Evolutionary conservation across 2,113 vertebrate genomes (phyloP).

Genomic region (Camelus dromedarius): DNA sequence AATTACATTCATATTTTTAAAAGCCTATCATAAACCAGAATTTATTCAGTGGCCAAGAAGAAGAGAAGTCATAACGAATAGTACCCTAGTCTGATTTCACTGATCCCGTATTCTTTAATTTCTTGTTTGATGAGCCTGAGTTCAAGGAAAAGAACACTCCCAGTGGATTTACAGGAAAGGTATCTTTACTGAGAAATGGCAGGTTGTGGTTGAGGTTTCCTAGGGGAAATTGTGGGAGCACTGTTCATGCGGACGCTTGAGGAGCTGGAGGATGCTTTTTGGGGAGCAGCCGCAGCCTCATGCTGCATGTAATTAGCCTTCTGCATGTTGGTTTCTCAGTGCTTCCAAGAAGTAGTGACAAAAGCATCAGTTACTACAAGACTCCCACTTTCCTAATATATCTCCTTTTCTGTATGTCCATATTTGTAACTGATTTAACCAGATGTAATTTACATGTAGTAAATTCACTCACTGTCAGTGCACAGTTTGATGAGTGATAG

Average conservation of each 20-base stretch:
- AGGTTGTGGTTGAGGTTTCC: constrained; percentile 49
- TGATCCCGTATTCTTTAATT: constrained; percentile 49
- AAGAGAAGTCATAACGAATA: constrained; percentile 36
- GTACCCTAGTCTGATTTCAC: not conserved
- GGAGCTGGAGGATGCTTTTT: not conserved
- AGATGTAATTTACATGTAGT: not conserved
- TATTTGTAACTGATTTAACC: not conserved
- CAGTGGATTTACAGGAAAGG: constrained; percentile 55
- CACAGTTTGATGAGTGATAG: not conserved
- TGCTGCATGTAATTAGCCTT: not conserved
- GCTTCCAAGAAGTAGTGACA: not conserved
- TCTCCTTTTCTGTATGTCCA: not conserved
- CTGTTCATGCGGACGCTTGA: not conserved
- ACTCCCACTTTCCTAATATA: not conserved
- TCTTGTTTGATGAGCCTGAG: not conserved
- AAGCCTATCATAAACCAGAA: constrained; percentile 21
- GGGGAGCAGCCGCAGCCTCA: not conserved
- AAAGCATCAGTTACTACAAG: not conserved
- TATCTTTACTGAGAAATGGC: not conserved
- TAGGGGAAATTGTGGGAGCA: not conserved
- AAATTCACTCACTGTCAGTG: not conserved
- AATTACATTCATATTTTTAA: constrained; percentile 66
- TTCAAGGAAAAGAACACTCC: constrained; percentile 53
- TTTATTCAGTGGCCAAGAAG: constrained; percentile 6
- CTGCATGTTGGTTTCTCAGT: not conserved